Percentiles rank a stretch among this genome's conserved stretches.
phyloP scores from a whole-genome alignment of 2,888 invertebrate species.

The Cephus nigrinus region DNA sequence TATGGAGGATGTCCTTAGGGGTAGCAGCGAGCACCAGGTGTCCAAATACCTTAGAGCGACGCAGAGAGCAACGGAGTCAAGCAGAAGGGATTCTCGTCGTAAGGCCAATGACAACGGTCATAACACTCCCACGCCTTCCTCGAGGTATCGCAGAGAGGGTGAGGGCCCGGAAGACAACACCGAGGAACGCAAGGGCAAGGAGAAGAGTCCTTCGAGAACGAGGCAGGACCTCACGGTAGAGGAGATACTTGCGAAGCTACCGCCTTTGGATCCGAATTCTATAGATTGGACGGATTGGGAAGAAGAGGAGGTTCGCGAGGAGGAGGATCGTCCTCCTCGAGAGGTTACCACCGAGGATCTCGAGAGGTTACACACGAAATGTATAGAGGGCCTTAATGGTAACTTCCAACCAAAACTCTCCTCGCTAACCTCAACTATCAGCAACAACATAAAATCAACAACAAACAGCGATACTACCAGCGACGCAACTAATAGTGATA shows the following conservation, averaged over 20 bases:
- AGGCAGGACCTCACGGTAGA: slow-evolving; percentile 68
- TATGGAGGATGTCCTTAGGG: slow-evolving; percentile 60
- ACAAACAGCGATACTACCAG: neutral
- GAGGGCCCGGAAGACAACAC: slow-evolving; percentile 43
- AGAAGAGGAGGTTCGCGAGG: slow-evolving; percentile 30
- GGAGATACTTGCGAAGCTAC: slow-evolving; percentile 75
- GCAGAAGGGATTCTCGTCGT: slow-evolving; percentile 16
- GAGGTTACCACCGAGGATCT: slow-evolving; percentile 50
- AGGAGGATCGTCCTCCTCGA: slow-evolving; percentile 35
- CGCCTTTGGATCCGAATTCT: slow-evolving; percentile 73
- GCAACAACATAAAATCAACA: slow-evolving; percentile 8
- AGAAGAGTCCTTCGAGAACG: slow-evolving; percentile 32
- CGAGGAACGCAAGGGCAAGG: slow-evolving; percentile 26
- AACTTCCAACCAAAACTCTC: slow-evolving; percentile 57
- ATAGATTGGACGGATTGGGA: slow-evolving; percentile 67
- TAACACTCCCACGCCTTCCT: neutral
- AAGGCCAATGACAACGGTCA: slow-evolving; percentile 18
- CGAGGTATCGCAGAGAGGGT: slow-evolving; percentile 30
- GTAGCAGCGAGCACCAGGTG: slow-evolving; percentile 62
- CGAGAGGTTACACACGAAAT: slow-evolving; percentile 54
- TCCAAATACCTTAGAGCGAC: slow-evolving; percentile 55
- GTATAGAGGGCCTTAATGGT: slow-evolving; percentile 60
- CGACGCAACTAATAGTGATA: neutral
- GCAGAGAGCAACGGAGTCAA: slow-evolving; percentile 20
- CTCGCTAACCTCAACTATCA: slow-evolving; percentile 25